phyloP scores from a whole-genome alignment of 2,113 vertebrate genomes.

The Perccottus glenii region DNA sequence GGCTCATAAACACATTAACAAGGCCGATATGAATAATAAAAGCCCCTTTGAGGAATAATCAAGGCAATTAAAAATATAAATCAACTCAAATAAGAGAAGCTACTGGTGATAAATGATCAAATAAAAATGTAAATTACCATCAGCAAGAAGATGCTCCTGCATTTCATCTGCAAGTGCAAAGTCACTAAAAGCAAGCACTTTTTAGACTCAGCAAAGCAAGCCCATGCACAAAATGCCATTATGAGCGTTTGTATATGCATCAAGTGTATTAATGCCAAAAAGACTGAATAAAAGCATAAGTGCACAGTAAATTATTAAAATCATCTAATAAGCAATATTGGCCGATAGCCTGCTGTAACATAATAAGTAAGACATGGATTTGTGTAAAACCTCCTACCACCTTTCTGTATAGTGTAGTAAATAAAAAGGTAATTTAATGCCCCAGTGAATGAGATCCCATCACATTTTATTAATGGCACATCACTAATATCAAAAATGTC shows the following conservation, averaged over 20 bases:
- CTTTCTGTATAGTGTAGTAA: too few relatives aligned
- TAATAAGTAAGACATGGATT: too few relatives aligned
- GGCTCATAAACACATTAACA: not conserved
- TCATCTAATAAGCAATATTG: not conserved
- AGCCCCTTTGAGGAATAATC: not conserved
- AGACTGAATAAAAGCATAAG: constrained; percentile 4
- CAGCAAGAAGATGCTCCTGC: not conserved
- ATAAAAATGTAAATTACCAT: not conserved
- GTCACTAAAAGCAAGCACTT: not conserved
- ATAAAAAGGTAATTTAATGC: too few relatives aligned
- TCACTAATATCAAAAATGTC: too few relatives aligned
- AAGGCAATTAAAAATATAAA: not conserved
- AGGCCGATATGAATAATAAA: not conserved
- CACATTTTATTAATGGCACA: too few relatives aligned
- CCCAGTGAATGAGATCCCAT: too few relatives aligned
- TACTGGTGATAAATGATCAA: not conserved
- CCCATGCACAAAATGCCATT: not conserved
- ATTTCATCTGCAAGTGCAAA: not conserved
- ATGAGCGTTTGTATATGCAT: not conserved
- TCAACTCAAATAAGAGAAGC: not conserved
- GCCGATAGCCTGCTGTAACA: not conserved
- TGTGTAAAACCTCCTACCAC: too few relatives aligned
- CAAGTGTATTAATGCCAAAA: constrained; percentile 5
- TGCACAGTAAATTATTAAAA: constrained; percentile 3
- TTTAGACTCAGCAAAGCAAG: not conserved